phyloP scores from a whole-genome alignment of 92 coral and sea anemone genomes.

The Palythoa grandiflora region DNA sequence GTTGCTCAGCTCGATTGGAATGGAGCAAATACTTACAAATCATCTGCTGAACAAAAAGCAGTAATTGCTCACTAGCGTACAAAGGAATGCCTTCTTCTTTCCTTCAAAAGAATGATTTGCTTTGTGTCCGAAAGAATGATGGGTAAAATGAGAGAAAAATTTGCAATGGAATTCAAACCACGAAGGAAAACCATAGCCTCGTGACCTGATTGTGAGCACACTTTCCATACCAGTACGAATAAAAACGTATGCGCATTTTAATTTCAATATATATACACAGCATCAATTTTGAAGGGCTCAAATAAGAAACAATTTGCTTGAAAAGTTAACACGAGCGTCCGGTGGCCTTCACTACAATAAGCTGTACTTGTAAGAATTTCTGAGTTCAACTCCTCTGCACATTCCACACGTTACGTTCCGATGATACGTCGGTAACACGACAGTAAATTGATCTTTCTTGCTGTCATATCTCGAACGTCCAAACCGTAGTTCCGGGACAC shows the following conservation, averaged over 20 bases:
- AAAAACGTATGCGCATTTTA: not conserved
- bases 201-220: slow-evolving; percentile 34
- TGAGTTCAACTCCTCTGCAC: not conserved
- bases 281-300: not conserved
- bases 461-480: slow-evolving; percentile 30
- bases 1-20: slow-evolving; percentile 51
- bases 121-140: slow-evolving; percentile 47
- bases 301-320: not conserved
- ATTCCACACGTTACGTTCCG: slow-evolving; percentile 42
- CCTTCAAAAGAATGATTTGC: slow-evolving; percentile 19
- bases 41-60: slow-evolving; percentile 21
- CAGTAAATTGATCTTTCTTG: slow-evolving; percentile 29
- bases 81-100: slow-evolving; percentile 4
- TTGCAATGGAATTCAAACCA: slow-evolving; percentile 81
- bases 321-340: not conserved
- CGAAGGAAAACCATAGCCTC: slow-evolving; percentile 69
- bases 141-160: slow-evolving; percentile 68
- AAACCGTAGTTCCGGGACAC: slow-evolving; percentile 42
- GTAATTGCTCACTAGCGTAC: not conserved
- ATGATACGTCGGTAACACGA: slow-evolving; percentile 33
- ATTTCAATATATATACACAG: not conserved
- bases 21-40: slow-evolving; percentile 43
- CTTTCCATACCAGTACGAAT: not conserved
- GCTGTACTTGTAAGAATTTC: not conserved
- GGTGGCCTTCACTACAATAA: not conserved